Evolutionary conservation across 2,888 invertebrate species (phyloP).

Genomic region (Trissolcus japonicus): DNA sequence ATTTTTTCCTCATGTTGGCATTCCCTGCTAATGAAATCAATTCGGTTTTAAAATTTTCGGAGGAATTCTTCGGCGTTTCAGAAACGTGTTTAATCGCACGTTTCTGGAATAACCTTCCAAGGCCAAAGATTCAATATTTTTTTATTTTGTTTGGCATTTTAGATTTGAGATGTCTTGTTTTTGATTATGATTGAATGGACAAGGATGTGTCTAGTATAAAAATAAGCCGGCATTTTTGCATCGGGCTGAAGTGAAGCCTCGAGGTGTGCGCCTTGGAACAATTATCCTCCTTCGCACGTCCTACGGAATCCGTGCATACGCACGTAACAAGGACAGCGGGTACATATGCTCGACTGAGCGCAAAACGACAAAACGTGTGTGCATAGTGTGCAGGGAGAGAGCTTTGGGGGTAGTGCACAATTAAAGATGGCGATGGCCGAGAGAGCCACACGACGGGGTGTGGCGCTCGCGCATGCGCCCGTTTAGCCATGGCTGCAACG

Average conservation of each 20-base stretch:
- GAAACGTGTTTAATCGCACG: constrained; percentile 3
- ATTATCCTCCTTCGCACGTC: constrained; percentile 54
- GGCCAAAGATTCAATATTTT: too few relatives aligned
- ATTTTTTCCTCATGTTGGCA: not conserved
- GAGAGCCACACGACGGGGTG: constrained; percentile 45
- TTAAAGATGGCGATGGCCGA: constrained; percentile 52
- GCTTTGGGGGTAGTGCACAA: constrained; percentile 55
- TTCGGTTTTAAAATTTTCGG: too few relatives aligned
- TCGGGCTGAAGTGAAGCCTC: constrained; percentile 27
- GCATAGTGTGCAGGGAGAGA: constrained; percentile 21
- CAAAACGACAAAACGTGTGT: constrained; percentile 14
- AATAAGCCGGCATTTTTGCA: constrained; percentile 11
- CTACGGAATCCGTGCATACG: constrained; percentile 50
- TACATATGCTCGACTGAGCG: constrained; percentile 38
- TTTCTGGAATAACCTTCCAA: not conserved
- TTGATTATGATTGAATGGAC: not conserved
- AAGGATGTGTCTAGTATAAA: constrained; percentile 1
- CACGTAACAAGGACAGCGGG: constrained; percentile 42
- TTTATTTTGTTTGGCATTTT: too few relatives aligned
- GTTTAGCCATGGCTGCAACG: constrained; percentile 2
- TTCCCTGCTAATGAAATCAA: not conserved
- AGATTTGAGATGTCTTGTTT: too few relatives aligned
- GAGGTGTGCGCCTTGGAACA: constrained; percentile 37
- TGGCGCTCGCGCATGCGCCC: constrained; percentile 54
- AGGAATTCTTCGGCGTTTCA: constrained; percentile 2